Evolutionary conservation across 2,888 invertebrate genomes (phyloP).

Genomic region (Acleris holmiana): DNA sequence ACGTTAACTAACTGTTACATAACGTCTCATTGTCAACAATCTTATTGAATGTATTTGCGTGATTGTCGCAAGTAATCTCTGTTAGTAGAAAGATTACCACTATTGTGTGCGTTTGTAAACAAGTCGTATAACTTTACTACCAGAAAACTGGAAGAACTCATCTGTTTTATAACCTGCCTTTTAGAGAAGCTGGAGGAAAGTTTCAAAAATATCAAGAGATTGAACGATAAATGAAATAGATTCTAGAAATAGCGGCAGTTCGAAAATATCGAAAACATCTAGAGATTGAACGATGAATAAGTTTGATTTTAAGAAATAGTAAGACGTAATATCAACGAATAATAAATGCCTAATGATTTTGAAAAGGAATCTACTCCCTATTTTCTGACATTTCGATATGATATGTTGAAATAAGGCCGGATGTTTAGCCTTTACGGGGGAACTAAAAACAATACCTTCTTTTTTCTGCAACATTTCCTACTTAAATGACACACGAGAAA

Average conservation of each 20-base stretch:
- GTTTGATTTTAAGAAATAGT: too few species aligned
- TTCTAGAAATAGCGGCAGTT: too few species aligned
- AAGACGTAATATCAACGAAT: too few species aligned
- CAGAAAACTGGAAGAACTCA: not conserved
- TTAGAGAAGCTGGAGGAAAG: not conserved
- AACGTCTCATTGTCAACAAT: not conserved
- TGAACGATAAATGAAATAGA: not conserved
- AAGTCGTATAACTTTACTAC: not conserved
- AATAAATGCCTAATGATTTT: too few species aligned
- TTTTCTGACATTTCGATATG: too few species aligned
- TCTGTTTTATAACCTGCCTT: not conserved
- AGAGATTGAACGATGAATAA: not conserved
- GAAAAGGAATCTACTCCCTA: too few species aligned
- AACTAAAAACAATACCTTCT: too few species aligned
- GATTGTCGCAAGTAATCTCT: conserved; percentile 4
- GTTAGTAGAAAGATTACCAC: conserved; percentile 7
- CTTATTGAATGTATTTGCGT: conserved; percentile 8
- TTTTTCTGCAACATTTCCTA: too few species aligned
- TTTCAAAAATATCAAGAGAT: not conserved
- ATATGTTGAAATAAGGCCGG: too few species aligned
- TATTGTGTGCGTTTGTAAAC: not conserved
- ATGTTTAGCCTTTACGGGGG: too few species aligned
- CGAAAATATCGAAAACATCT: not conserved
- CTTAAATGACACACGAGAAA: too few species aligned
- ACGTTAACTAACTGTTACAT: too few species aligned